Conservation (phyloP, 1,140 invertebrate genomes). For the Agraylea sexmaculata region DNA sequence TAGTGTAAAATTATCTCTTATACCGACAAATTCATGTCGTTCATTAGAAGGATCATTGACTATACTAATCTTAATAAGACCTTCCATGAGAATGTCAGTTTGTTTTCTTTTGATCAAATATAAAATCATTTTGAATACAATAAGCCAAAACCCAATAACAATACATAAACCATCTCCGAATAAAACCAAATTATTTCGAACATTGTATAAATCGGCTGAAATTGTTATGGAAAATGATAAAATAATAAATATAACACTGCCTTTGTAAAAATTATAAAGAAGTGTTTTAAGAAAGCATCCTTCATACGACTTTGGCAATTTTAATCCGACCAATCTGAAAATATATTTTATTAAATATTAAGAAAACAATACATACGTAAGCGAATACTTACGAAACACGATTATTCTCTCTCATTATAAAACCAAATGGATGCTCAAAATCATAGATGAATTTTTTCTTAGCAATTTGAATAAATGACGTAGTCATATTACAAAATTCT, state of each 20-base stretch:
- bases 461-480: no score
- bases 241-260: slow-evolving; percentile 1
- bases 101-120: slow-evolving; percentile 4
- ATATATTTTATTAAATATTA: no score
- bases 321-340: slow-evolving; percentile 13
- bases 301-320: no score
- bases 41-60: slow-evolving; percentile 5
- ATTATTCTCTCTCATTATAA: no score
- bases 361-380: no score
- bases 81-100: slow-evolving; percentile 3
- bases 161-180: slow-evolving; percentile 16
- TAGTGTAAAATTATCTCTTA: slow-evolving; percentile 7
- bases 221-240: slow-evolving; percentile 4
- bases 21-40: slow-evolving; percentile 7
- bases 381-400: no score
- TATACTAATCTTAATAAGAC: slow-evolving; percentile 3
- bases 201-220: slow-evolving; percentile 7
- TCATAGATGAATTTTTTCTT: no score
- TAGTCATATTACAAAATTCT: no score
- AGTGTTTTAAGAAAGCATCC: no score
- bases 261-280: slow-evolving; percentile 6
- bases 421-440: no score
- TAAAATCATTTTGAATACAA: slow-evolving; percentile 6
- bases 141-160: slow-evolving; percentile 7
- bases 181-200: slow-evolving; percentile 9